Percentiles rank a stretch among this genome's conserved stretches.
Evolutionary conservation across 92 coral and sea anemone species (phyloP).

Genomic region (Isaurus tuberculatus): DNA sequence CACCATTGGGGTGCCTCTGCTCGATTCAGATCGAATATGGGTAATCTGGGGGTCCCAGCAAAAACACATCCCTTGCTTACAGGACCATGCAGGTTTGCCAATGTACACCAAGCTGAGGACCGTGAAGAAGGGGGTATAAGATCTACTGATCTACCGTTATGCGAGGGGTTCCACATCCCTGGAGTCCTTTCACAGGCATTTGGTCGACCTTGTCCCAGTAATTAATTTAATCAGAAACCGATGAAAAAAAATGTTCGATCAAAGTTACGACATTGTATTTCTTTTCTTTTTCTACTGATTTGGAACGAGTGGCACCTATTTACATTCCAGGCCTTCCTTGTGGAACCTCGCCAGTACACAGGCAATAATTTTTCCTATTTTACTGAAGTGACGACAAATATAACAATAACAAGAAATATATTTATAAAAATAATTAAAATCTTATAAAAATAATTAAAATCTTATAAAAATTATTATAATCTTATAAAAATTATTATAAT

Average conservation of each 20-base stretch:
- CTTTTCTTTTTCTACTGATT: not conserved
- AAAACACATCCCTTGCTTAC: slow-evolving; percentile 59
- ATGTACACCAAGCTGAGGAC: slow-evolving; percentile 54
- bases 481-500: too few relatives aligned
- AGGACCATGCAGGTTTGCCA: slow-evolving; percentile 68
- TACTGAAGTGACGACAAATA: not conserved
- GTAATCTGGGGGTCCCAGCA: slow-evolving; percentile 64
- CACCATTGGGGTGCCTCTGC: slow-evolving; percentile 68
- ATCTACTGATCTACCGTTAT: slow-evolving; percentile 13
- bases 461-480: too few relatives aligned
- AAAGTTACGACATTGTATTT: not conserved
- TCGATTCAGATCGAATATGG: slow-evolving; percentile 45
- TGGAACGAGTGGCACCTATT: not conserved
- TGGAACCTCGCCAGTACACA: not conserved
- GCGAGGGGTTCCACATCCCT: slow-evolving; percentile 40
- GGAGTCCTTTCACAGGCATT: slow-evolving; percentile 44
- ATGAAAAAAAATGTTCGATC: not conserved
- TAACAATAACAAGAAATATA: not conserved
- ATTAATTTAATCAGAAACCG: not conserved
- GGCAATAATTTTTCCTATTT: not conserved
- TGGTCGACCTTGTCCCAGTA: not conserved
- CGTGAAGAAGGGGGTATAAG: not conserved
- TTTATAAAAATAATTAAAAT: too few relatives aligned
- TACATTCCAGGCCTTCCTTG: slow-evolving; percentile 12
- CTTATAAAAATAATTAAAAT: too few relatives aligned